Evolutionary conservation across 2,113 vertebrate species (phyloP), one percentile per base, ranked within the genome.

Genomic region (Sylvia atricapilla): DNA sequence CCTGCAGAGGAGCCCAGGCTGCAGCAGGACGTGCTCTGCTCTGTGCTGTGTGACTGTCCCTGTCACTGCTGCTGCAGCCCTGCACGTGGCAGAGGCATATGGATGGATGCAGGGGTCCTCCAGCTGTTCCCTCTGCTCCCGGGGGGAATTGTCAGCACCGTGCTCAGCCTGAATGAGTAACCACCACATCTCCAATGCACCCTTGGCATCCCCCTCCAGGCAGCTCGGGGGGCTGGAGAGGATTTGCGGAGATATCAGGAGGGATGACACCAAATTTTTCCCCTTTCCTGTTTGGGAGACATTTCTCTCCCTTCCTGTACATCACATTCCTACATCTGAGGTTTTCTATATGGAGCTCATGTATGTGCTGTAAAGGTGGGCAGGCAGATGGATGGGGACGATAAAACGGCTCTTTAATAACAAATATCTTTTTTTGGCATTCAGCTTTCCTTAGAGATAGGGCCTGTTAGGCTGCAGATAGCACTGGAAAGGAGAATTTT

Each of bases 251-350:
- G 17, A 30, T 22, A 31, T 11, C 20, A 35, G 30, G 20, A n/a
- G 11, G 52, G 35, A 30, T 12, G 78, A 39, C 39, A 22, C 7
- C 21, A 3, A 9, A 63, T 68, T 82, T 56, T 58, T 39, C 8
- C 9, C 25, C 24, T 3, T 31, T 15, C 19, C 35, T 1, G 15
- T 10, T 15, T 13, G 55, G 33, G 53, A 56, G 31, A 3, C 9
- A 62, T 62, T 81, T 64, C 60, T 46, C 9, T 9, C 31, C 28
- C 3, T 25, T 13, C 15, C n/a, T 1, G 25, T 15, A 4, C 13
- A 1, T 16, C 2, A 9, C 25, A 1, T 46, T n/a, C 28, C 49
- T 25, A 0, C 6, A 0, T 20, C 15, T 16, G 58, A 53, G n/a
- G 44, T 16, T 66, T 55, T 39, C 20, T 10, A 1, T 12, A 5